Percentiles rank a stretch among this genome's conserved stretches.
phyloP scores from a whole-genome alignment of 2,797 vertebrate species.

The Poecile montanus region DNA sequence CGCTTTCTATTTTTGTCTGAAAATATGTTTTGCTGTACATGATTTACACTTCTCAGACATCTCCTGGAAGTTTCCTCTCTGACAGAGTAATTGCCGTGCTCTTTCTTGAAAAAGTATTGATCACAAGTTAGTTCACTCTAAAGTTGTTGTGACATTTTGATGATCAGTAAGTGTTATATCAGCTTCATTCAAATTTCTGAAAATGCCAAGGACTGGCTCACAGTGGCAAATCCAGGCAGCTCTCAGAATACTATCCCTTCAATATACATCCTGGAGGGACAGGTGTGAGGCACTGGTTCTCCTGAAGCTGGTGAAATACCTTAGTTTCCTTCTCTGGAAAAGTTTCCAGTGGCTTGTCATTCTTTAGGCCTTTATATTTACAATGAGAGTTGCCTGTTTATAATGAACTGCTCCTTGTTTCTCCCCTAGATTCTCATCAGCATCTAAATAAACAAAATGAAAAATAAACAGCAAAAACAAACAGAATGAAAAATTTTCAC shows the following conservation, averaged over 20 bases:
- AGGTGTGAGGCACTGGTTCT: background rate
- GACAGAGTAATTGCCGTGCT: background rate
- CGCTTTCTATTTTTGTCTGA: background rate
- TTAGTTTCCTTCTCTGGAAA: background rate
- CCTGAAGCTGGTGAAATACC: background rate
- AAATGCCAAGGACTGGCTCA: background rate
- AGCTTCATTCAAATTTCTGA: background rate
- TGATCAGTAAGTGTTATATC: background rate
- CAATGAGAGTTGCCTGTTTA: background rate
- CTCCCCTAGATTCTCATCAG: background rate
- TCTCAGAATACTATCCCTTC: background rate
- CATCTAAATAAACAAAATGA: background rate
- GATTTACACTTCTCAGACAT: background rate
- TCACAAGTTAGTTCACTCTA: background rate
- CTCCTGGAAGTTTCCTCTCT: background rate
- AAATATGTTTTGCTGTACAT: background rate
- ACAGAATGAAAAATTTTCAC: background rate
- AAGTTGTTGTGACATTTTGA: background rate
- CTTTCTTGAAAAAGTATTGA: background rate
- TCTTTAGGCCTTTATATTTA: background rate
- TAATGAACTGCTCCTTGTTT: background rate
- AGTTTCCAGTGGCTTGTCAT: background rate
- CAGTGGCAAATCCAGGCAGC: background rate
- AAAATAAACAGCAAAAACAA: background rate
- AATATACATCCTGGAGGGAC: background rate